Base-by-base conservation (phyloP, 2,797 vertebrate genomes). In the Hoplostethus mediterraneus region DNA sequence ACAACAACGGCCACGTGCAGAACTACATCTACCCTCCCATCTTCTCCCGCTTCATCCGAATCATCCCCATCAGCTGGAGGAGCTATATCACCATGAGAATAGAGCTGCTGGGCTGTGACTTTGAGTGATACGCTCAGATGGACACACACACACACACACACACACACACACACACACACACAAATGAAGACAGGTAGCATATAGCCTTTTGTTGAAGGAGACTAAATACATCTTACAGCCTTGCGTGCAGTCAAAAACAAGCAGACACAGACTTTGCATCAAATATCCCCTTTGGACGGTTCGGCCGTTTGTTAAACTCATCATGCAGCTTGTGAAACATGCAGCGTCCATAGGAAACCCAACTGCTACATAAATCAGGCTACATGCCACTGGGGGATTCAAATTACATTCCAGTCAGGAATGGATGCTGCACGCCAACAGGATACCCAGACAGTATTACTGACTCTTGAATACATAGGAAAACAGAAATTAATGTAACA, bases 1-100 rank as follows among this genome's bases (percentile, higher is more conserved):
- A 98, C 65, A 94, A 90, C 82, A 90, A 81, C 0, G 86, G 91
- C 61, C 95, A 96, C 0, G 76, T 93, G 77, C 98, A 95, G 92
- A 96, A 98, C 88, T 96, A 96, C 80, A 95, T 99, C 68, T 94
- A 95, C 65, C 96, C 97, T 2, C 97, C 98, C 5, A 97, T 99
- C 75, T 94, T 97, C 83, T 95, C 98, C 55, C 95, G 93, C 72
- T 98, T 95, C 73, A 93, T 99, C 73, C 95, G 96, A 16, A 93
- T 99, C 82, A 59, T 96, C 82, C 98, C 98, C 12, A 95, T 83
- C 77, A 93, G 70, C 0, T 99, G 98, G 98, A 90, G 87, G 75
- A 83, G 86, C 4, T 87, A 91, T 52, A 97, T 98, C 87, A 97
- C 95, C 12, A 93, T 99, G 92, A 96, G 98, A 47, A 33, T 97